Evolutionary conservation across 2,888 invertebrate genomes (phyloP), one percentile per base, ranked within the genome.

Genomic region (Hypselothyrea guttata): DNA sequence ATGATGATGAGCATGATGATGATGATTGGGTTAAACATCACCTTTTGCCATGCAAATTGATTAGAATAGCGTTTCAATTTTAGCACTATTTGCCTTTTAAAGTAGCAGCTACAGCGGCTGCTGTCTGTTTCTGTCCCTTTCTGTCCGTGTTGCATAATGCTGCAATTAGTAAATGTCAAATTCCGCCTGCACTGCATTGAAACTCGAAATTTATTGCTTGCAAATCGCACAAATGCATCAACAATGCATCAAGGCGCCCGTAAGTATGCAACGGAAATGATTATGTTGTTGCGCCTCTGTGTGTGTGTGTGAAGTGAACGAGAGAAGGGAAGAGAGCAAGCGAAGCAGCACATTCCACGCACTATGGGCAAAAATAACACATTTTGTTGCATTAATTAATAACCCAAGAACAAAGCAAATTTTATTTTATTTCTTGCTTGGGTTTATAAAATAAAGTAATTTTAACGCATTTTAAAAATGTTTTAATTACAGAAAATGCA

Each of bases 141-240:
- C 35, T 13, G 11, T n/a, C 16, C 18, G 1, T 51, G 48, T 35
- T 41, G 56, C 61, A 63, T 69, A 53, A 69, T 75, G 59, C 58
- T 49, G 79, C 81, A 85, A 84, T 82, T 82, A 82, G 86, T 85
- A 83, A 85, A 84, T 78, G 79, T 69, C 86, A 85, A 86, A 85
- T 64, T 78, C 51, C 56, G 34, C 52, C 38, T 22, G 35, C 60
- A 41, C 38, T 58, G 73, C 81, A 81, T 83, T 76, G 85, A 65
- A 68, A 67, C 67, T 64, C 57, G 4, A 49, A 84, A 86, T 86
- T 86, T 84, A 82, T 84, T 58, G 75, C 81, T 52, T 11, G 61
- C 66, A 74, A 77, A 79, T 75, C 73, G 73, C 49, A 49, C 65
- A 56, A 61, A 75, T 79, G 56, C 57, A 77, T 81, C 78, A 81